phyloP scores from a whole-genome alignment of 1,140 invertebrate species.

The Ceratosolen fusciceps region DNA sequence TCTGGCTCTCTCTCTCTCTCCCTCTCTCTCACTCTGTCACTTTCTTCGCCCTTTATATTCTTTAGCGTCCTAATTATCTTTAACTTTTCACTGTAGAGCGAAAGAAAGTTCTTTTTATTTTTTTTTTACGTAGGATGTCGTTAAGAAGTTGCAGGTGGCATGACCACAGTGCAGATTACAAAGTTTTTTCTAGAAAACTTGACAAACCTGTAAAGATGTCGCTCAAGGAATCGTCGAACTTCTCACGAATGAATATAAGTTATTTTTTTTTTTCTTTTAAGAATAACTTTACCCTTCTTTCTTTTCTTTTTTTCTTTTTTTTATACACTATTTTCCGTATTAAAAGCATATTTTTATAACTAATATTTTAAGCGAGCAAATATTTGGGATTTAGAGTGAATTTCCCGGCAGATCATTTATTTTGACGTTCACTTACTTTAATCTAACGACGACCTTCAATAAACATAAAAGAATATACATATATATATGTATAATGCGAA shows the following conservation, averaged over 20 bases:
- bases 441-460: too few species aligned
- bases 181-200: conserved; percentile 42
- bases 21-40: background rate
- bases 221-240: conserved; percentile 10
- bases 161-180: conserved; percentile 36
- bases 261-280: conserved; percentile 8
- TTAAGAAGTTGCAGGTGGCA: conserved; percentile 35
- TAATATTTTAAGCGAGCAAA: background rate
- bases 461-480: too few species aligned
- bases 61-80: background rate
- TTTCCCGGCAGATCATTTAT: background rate
- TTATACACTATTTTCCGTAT: background rate
- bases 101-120: too few species aligned
- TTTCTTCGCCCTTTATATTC: background rate
- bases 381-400: background rate
- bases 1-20: background rate
- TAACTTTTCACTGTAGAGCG: background rate
- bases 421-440: background rate
- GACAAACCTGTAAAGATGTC: conserved; percentile 30
- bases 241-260: conserved; percentile 21
- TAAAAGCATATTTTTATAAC: background rate
- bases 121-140: conserved; percentile 22
- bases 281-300: conserved; percentile 30
- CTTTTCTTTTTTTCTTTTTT: too few species aligned
- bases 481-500: too few species aligned